A percentile compares a stretch with the other conserved stretches of the same genome.
Evolutionary conservation across 2,113 vertebrate genomes (phyloP).

Genomic region (Seriola aureovittata): DNA sequence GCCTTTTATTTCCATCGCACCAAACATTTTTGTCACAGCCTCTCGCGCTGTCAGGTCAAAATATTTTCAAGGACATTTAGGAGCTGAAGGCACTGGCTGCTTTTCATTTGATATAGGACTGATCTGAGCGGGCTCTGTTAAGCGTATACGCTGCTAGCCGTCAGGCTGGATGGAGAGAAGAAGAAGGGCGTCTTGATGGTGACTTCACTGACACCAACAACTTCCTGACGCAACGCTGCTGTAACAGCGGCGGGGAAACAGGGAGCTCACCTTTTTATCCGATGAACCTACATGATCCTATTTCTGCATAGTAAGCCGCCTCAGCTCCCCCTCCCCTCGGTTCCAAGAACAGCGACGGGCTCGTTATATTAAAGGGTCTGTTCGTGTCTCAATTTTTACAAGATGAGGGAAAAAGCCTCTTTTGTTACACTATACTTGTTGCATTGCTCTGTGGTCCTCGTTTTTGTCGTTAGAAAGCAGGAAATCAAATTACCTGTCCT

Average conservation of each 20-base stretch:
- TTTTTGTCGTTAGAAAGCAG: constrained; percentile 20
- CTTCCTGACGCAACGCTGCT: constrained; percentile 85
- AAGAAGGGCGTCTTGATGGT: constrained; percentile 64
- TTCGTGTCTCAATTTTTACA: neutral
- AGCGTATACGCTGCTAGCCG: neutral
- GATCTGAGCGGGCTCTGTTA: neutral
- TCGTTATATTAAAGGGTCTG: constrained; percentile 29
- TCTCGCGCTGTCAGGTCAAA: constrained; percentile 34
- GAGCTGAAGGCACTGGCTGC: constrained; percentile 10
- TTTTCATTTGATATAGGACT: constrained; percentile 5
- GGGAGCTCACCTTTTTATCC: constrained; percentile 78
- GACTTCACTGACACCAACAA: constrained; percentile 77
- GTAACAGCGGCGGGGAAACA: constrained; percentile 77
- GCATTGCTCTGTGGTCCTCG: constrained; percentile 19
- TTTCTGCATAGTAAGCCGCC: constrained; percentile 78
- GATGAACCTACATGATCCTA: constrained; percentile 79
- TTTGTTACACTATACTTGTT: constrained; percentile 64
- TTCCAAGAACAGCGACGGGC: constrained; percentile 44
- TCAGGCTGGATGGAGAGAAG: constrained; percentile 37
- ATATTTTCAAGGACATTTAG: constrained; percentile 30
- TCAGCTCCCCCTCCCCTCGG: constrained; percentile 51
- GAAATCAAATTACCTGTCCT: constrained; percentile 14
- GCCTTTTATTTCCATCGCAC: neutral
- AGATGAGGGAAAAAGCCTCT: neutral
- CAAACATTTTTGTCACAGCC: constrained; percentile 20